Evolutionary conservation across 2,797 vertebrate species (phyloP).

Genomic region (Sebastes matsubarae): DNA sequence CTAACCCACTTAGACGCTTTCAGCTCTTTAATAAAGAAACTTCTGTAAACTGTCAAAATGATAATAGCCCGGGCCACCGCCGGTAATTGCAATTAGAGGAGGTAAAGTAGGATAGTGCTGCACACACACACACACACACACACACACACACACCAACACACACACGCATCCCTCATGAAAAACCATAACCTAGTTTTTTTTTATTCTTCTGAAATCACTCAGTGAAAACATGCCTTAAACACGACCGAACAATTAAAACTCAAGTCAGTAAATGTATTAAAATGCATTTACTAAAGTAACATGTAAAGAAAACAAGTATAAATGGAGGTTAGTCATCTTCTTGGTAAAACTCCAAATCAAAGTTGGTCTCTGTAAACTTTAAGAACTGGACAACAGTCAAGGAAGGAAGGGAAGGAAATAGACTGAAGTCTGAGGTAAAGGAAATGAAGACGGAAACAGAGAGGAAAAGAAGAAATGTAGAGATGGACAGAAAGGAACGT

Average conservation of each 20-base stretch:
- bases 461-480: background rate
- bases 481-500: background rate
- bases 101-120: constrained; percentile 59
- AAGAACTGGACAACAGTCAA: background rate
- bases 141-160: constrained; percentile 6
- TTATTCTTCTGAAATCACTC: background rate
- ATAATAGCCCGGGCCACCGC: constrained; percentile 68
- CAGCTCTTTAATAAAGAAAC: constrained; percentile 76
- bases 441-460: background rate
- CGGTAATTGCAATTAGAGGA: constrained; percentile 76
- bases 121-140: constrained; percentile 19
- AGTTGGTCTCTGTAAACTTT: background rate
- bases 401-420: background rate
- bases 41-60: constrained; percentile 81
- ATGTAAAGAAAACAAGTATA: background rate
- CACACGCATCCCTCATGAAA: constrained; percentile 17
- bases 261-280: background rate
- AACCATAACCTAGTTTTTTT: constrained; percentile 34
- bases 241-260: background rate
- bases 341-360: background rate
- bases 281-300: background rate
- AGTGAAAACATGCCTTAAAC: background rate
- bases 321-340: background rate
- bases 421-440: background rate
- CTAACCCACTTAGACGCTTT: constrained; percentile 79